phyloP scores from a whole-genome alignment of 2,797 vertebrate species.

The Pangasius krempfi region DNA sequence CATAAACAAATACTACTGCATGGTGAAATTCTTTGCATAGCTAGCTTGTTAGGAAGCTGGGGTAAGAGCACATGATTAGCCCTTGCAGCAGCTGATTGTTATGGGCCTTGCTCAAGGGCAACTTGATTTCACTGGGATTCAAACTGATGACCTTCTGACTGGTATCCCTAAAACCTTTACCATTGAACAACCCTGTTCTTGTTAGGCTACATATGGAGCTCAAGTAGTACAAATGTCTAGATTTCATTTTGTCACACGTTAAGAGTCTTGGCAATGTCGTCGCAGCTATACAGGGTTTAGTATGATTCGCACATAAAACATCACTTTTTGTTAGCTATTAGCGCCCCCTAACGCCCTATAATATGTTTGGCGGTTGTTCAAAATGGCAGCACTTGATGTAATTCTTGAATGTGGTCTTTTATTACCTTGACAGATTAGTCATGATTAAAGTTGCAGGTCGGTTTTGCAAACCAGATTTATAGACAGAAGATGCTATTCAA shows the following conservation, averaged over 20 bases:
- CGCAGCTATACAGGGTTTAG: background rate
- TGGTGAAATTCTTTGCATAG: background rate
- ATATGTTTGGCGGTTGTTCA: background rate
- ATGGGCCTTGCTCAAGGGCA: background rate
- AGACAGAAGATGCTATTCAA: conserved; percentile 45
- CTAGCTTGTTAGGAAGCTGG: background rate
- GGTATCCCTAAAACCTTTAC: background rate
- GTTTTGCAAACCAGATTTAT: conserved; percentile 66
- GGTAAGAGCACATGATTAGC: too few species aligned
- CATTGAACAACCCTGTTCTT: background rate
- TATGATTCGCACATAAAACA: background rate
- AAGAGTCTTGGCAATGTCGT: background rate
- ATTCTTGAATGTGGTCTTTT: background rate
- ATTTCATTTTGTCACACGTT: background rate
- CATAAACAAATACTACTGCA: background rate
- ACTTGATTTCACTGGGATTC: background rate
- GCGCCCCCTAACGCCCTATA: background rate
- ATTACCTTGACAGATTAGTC: background rate
- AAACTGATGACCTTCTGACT: background rate
- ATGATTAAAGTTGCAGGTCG: conserved; percentile 30
- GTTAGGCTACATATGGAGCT: background rate
- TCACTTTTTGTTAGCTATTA: background rate
- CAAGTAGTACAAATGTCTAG: background rate
- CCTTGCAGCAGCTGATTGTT: background rate
- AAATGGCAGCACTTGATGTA: background rate